Base-by-base conservation (phyloP, 2,797 vertebrate genomes). In the Macropodus opercularis region DNA sequence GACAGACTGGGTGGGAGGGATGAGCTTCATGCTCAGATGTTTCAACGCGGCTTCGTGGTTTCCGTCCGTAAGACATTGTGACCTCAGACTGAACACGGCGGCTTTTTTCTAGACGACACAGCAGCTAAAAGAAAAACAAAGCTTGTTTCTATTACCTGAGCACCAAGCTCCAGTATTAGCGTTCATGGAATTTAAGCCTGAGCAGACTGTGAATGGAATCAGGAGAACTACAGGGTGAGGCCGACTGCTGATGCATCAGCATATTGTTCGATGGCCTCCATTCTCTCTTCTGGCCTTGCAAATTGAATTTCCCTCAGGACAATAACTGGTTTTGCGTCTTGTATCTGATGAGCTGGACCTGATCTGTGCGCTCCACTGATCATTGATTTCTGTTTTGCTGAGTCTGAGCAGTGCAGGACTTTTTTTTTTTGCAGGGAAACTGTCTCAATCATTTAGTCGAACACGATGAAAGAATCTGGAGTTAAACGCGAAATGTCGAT, bases 381-480 rank as follows among this genome's bases (percentile, higher is more conserved):
- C 73, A 79, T 80, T 67, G 70, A 80, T 80, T 72, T 74, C 51
- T 75, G 3, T 61, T 80, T 61, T 54, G 60, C 51, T 36, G 71
- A 70, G 38, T 65, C 53, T 47, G 50, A 60, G 63, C 54, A 38
- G 31, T 3, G 4, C 52, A n/a, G 35, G 46, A 55, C 55, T 56
- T 40, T 6, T 61, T 69, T 44, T 69, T 44, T 59, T 51, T 35
- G 41, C 34, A 5, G 31, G 46, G 13, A 46, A 39, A 72, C 11
- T 49, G 49, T 70, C 52, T 42, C 48, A 44, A 46, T 77, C 31
- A 24, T 58, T 71, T 32, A 43, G 17, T 21, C 8, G 40, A 4
- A n/a, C 29, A 39, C 26, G 18, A 48, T 36, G 21, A 72, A 69
- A 67, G 38, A 63, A 79, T 70, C 58, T 23, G 57, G 49, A 69